Percentiles rank a stretch among this genome's conserved stretches.
Conservation (phyloP, 1,140 invertebrate genomes). For the Brachionus koreanus region DNA sequence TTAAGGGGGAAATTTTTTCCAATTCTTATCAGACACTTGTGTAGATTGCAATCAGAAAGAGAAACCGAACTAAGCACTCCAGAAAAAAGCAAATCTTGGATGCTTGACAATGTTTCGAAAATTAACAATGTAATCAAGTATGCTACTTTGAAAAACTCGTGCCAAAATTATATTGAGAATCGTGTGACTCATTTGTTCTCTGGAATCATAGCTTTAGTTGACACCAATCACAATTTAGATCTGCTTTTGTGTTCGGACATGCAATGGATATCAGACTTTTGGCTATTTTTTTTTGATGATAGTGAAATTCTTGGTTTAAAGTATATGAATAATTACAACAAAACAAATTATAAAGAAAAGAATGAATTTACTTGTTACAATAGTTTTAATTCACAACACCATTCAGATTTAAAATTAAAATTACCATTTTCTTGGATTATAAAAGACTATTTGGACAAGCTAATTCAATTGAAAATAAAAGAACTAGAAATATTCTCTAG, state of each 20-base stretch:
- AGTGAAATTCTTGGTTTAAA: neutral
- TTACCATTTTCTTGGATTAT: constrained; percentile 26
- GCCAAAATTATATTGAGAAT: constrained; percentile 18
- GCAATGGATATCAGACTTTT: neutral
- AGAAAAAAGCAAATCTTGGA: neutral
- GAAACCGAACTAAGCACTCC: neutral
- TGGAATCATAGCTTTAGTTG: neutral
- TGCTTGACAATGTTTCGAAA: constrained; percentile 15
- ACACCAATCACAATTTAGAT: constrained; percentile 15
- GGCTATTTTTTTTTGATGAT: neutral
- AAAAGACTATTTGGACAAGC: neutral
- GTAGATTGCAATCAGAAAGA: neutral
- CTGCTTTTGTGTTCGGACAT: neutral
- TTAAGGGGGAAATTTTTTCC: neutral
- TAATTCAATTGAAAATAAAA: constrained; percentile 18
- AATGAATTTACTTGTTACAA: neutral
- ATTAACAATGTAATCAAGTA: constrained; percentile 22
- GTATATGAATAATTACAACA: neutral
- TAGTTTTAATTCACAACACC: neutral
- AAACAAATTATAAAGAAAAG: constrained; percentile 5
- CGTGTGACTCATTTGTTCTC: neutral
- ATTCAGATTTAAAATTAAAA: neutral
- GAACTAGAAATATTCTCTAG: neutral
- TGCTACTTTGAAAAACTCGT: constrained; percentile 32
- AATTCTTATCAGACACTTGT: neutral